Base-by-base conservation (phyloP, 2,888 invertebrate genomes). In the Tetramorium bicarinatum region DNA sequence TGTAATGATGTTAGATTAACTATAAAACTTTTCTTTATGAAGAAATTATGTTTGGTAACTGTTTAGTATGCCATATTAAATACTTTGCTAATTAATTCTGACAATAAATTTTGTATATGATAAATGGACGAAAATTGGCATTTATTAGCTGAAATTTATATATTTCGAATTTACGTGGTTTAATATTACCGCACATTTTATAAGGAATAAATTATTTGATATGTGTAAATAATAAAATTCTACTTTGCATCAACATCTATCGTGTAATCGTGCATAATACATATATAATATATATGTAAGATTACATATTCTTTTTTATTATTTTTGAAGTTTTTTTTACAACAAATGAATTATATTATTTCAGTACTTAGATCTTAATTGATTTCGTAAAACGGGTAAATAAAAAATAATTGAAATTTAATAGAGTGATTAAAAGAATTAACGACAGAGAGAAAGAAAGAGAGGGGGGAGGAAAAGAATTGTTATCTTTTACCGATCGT, bases 81-180 rank as follows among this genome's bases (percentile, higher is more conserved):
- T 64, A 66, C 38, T 52, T 66, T 38, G 18, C 25, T 49, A 38
- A 76, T 76, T 66, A 76, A 76, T 52, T 66, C 52, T 66, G 66
- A 66, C 41, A 52, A 66, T 76, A 76, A 66, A 66, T 76, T 66
- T 64, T 25, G 15, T 29, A 4, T 47, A 49, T 47, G 64, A 47
- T 21, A 75, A 75, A 75, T 75, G 64, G 8, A 75, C 64, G 38
- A 75, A 75, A 75, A 75, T 62, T 38, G 62, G 47, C 47, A 38
- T 76, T 38, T 25, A 64, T 76, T 64, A 76, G 66, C 21, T 75
- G 38, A 75, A 64, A 76, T 13, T 8, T 76, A 25, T 38, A 38
- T 49, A 49, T 38, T 13, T 49, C 18, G 49, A 76, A 76, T 64
- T 61, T 59, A 13, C 41, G 34, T 75, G 49, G 21, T 75, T 75